Base-by-base conservation (phyloP, 2,888 invertebrate genomes). In the Pollenia griseotomentosa region DNA sequence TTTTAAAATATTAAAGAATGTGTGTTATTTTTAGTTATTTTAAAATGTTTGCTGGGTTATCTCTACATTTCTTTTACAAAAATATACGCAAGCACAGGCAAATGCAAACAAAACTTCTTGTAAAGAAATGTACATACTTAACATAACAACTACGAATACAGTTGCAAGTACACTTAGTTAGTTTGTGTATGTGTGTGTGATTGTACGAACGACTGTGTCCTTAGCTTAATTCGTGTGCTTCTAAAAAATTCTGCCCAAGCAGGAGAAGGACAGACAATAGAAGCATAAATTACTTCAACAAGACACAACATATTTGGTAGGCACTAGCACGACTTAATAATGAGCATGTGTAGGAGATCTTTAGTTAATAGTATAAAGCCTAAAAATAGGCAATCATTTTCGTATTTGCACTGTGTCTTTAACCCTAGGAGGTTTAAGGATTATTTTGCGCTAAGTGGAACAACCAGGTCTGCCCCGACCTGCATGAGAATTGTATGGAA, bases 81-180 rank as follows among this genome's bases (percentile, higher is more conserved):
- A 19, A 48, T 48, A 48, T 12, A 48, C 11, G 14, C 46, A 48
- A 11, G 23, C n/a, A 79, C 16, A 59, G 16, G 33, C 66, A 48
- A 14, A 46, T 42, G 40, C 40, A 68, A 59, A 59, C 44, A 78
- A 6, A 66, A 51, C 19, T 42, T 63, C 4, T 19, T 63, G n/a
- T 19, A 77, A 77, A 77, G 44, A 44, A 53, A 77, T 55, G 42
- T 23, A 44, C 23, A 65, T 65, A 65, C 66, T 66, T 44, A 42
- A 51, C 59, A 73, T 16, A 57, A 59, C 19, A 73, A 73, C 59
- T 44, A 59, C 46, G 5, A 11, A 3, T 10, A 23, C 33, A 33
- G 33, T 6, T 33, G 9, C 46, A 59, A 73, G 57, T 73, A 23
- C 73, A 59, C 16, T 57, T 12, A 44, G 33, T 16, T 53, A 33